Evolutionary conservation across 2,888 invertebrate species (phyloP).

Genomic region (Pinctada fucata): DNA sequence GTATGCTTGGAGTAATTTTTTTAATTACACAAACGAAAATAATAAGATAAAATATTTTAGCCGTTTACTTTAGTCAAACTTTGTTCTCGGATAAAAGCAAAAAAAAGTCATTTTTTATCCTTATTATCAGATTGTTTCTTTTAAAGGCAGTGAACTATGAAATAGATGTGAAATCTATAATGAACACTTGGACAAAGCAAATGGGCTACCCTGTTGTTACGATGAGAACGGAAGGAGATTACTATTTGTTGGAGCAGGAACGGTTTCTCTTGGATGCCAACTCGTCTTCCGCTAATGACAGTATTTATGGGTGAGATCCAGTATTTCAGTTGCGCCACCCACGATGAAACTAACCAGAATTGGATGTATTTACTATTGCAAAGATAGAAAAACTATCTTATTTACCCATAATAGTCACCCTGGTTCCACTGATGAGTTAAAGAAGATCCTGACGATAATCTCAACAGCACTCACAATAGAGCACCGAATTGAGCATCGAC

Average conservation of each 20-base stretch:
- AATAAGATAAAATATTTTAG: too few relatives aligned
- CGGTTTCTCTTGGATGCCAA: constrained; percentile 70
- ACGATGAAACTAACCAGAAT: neutral
- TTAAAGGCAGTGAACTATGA: constrained; percentile 58
- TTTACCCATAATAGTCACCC: neutral
- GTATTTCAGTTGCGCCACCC: neutral
- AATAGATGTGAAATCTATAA: constrained; percentile 60
- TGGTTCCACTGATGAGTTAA: too few relatives aligned
- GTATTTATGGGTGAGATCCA: constrained; percentile 46
- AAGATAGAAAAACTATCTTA: neutral
- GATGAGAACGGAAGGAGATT: constrained; percentile 47
- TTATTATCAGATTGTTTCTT: too few relatives aligned
- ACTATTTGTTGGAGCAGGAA: constrained; percentile 63
- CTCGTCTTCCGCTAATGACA: constrained; percentile 41
- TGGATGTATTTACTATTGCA: neutral
- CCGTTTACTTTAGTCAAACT: too few relatives aligned
- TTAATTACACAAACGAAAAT: too few relatives aligned
- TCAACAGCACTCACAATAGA: too few relatives aligned
- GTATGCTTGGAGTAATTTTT: constrained; percentile 45
- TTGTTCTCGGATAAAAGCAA: too few relatives aligned
- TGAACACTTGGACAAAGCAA: constrained; percentile 71
- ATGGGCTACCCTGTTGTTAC: constrained; percentile 70
- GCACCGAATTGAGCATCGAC: too few relatives aligned
- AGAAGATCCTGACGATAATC: too few relatives aligned
- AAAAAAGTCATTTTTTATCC: too few relatives aligned